A percentile compares a stretch with the other conserved stretches of the same genome.
Conservation (phyloP, 2,797 vertebrate genomes). For the Furcifer pardalis region DNA sequence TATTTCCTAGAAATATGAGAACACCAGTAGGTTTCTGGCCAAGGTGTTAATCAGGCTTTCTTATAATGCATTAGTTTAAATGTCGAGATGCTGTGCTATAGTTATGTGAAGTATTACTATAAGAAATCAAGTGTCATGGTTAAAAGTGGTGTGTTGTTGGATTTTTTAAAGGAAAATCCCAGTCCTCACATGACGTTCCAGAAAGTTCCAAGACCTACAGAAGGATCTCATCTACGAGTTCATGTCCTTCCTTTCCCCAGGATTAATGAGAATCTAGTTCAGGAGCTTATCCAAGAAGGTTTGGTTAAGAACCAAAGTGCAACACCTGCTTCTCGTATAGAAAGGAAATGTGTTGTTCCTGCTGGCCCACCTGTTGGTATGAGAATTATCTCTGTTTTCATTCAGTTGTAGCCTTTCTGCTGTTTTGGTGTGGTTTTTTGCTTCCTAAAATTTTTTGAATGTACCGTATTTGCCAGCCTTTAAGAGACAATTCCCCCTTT, state of each 20-base stretch:
- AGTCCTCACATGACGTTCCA: constrained; percentile 98
- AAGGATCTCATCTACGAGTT: constrained; percentile 94
- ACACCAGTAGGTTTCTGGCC: too few relatives aligned
- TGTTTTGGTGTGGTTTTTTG: neutral
- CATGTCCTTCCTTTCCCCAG: constrained; percentile 92
- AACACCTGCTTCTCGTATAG: constrained; percentile 74
- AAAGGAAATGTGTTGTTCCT: constrained; percentile 95
- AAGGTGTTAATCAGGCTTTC: neutral
- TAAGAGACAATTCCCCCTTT: too few relatives aligned
- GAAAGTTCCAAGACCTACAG: constrained; percentile 95
- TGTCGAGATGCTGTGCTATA: neutral
- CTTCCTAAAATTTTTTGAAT: constrained; percentile 1
- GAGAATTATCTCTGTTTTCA: constrained; percentile 49
- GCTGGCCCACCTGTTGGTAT: constrained; percentile 94
- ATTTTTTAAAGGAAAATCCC: constrained; percentile 95
- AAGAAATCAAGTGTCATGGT: neutral
- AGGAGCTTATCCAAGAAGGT: constrained; percentile 87
- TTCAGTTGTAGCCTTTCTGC: neutral
- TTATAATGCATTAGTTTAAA: neutral
- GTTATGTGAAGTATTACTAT: neutral
- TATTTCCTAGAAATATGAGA: too few relatives aligned
- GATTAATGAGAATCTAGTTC: constrained; percentile 86
- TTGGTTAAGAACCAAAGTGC: constrained; percentile 81
- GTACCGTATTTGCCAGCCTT: too few relatives aligned
- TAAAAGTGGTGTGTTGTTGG: constrained; percentile 15